Evolutionary conservation across 2,113 vertebrate genomes (phyloP), one percentile per base, ranked within the genome.

Genomic region (Pteropus alecto): DNA sequence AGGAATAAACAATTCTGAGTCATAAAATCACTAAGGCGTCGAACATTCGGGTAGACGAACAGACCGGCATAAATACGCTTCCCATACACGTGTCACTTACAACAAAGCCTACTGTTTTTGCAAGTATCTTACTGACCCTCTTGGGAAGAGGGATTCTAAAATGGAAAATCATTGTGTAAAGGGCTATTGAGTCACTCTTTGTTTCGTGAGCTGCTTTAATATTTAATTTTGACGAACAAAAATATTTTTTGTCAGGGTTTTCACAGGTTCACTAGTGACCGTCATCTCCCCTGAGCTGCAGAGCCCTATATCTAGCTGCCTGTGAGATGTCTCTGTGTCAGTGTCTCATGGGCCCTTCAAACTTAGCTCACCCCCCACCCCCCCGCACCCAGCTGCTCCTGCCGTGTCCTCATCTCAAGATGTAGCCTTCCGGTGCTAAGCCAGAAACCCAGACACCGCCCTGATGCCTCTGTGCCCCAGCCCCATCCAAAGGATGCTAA

Each of bases 1-100:
- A 78, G 93, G 65, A 65, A 71, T 89, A 38, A 46, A 85, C 78
- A 35, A 56, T 88, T 70, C 73, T 92, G 77, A 84, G 58, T 90
- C 90, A 90, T 56, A 48, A 58, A 60, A 56, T 76, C 89, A 70
- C 76, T n/a, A 65, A 90, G 87, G 84, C 56, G 19, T 33, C 8
- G 18, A 60, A 21, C 51, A 22, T 19, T 56, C 11, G 41, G 56
- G 38, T 30, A 13, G 35, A 41, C 0, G 6, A 28, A 35, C 61
- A n/a, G 85, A 63, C 56, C 33, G 38, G 38, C 35, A 21, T 22
- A 65, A 54, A 54, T 1, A 4, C 8, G 68, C 68, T 56, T 74
- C 46, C 33, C 22, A 2, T 35, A n/a, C 26, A 3, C 22, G 0
- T 3, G 70, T 7, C 30, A 13, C 67, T 86, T n/a, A 56, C 7